phyloP scores from a whole-genome alignment of 2,113 vertebrate species.

The Labrus mixtus region DNA sequence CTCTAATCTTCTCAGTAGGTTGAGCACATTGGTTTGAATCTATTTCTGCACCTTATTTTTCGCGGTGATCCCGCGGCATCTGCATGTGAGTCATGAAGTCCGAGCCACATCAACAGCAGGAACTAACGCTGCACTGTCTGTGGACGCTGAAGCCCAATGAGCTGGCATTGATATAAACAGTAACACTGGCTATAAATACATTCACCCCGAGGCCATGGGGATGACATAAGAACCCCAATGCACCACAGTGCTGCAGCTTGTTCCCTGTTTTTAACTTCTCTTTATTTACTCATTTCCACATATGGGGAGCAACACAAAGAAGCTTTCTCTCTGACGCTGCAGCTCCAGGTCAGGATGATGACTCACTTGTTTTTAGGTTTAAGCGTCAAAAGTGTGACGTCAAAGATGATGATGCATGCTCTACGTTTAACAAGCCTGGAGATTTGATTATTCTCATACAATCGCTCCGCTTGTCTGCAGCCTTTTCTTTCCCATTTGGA shows the following conservation, averaged over 20 bases:
- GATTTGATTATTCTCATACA: neutral
- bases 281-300: conserved; percentile 66
- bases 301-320: conserved; percentile 55
- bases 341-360: conserved; percentile 17
- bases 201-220: conserved; percentile 39
- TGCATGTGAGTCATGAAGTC: conserved; percentile 57
- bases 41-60: conserved; percentile 47
- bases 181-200: conserved; percentile 73
- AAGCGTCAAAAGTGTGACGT: neutral
- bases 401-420: neutral
- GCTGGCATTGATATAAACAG: conserved; percentile 69
- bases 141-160: conserved; percentile 61
- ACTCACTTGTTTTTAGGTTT: neutral
- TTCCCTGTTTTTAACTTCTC: conserved; percentile 73
- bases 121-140: conserved; percentile 48
- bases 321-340: conserved; percentile 1
- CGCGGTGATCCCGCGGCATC: conserved; percentile 22
- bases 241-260: conserved; percentile 42
- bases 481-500: neutral
- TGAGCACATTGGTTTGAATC: conserved; percentile 2
- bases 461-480: conserved; percentile 30
- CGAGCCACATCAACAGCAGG: conserved; percentile 49
- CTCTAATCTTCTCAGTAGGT: neutral
- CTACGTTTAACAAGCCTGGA: neutral
- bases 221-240: conserved; percentile 70